A percentile compares a stretch with the other conserved stretches of the same genome.
phyloP scores from a whole-genome alignment of 2,113 vertebrate genomes.

The Promerops cafer region DNA sequence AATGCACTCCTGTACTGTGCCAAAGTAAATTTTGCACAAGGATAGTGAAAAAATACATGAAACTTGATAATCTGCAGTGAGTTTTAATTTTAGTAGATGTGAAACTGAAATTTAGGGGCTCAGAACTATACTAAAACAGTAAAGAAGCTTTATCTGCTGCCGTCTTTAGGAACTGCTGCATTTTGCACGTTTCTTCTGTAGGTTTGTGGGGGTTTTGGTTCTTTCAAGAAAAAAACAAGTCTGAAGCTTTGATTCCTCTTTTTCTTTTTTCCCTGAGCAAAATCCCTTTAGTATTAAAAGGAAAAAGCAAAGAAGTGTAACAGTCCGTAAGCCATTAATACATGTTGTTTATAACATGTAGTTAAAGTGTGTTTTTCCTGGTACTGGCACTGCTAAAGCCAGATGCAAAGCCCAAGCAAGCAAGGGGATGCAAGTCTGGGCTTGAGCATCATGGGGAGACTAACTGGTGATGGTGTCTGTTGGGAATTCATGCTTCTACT shows the following conservation, averaged over 20 bases:
- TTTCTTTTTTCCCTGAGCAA: background rate
- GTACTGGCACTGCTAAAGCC: background rate
- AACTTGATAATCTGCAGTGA: background rate
- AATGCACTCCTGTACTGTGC: background rate
- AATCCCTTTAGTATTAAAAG: background rate
- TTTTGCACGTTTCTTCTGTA: background rate
- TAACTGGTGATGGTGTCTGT: background rate
- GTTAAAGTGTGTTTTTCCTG: background rate
- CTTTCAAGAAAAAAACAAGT: background rate
- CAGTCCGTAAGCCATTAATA: background rate
- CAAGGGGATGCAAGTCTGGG: background rate
- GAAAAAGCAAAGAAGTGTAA: background rate
- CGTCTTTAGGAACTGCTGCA: background rate
- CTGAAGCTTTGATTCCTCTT: background rate
- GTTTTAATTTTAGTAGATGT: background rate
- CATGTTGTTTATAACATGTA: background rate
- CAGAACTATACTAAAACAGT: background rate
- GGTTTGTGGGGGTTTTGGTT: background rate
- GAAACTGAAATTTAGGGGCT: background rate
- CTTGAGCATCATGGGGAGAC: background rate
- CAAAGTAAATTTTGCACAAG: conserved; percentile 22
- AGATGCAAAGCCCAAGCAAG: background rate
- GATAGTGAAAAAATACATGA: background rate
- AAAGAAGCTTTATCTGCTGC: background rate
- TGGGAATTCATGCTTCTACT: background rate